Evolutionary conservation across 1,140 invertebrate species (phyloP), one percentile per base, ranked within the genome.

Genomic region (Reticulitermes speratus): DNA sequence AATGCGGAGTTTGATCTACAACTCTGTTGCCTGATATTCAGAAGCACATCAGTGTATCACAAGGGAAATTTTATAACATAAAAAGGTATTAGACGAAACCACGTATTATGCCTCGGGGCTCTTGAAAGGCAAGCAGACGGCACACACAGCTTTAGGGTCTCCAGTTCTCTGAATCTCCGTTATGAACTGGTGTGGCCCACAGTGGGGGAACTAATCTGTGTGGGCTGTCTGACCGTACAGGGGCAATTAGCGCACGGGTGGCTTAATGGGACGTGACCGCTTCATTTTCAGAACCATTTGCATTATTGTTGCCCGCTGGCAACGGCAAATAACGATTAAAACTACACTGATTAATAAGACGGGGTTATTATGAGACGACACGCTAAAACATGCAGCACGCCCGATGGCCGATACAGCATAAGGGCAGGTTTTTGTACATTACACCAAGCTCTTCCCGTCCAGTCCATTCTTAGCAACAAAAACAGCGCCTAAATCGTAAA

Each of bases 231-330:
- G 65, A 75, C 65, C 65, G 65, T 75, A 30, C 65, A 25, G 65
- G 65, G 59, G 65, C 65, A 75, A 75, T 75, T 75, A 75, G 65
- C n/a, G 65, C n/a, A 30, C 65, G 65, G 65, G 25, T 75, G n/a
- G 65, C 65, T 75, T 75, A 75, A 75, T 75, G 65, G n/a, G 25
- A 30, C 65, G 65, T 75, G 65, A 75, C 65, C 25, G 65, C 65
- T 75, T 75, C 65, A 75, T 75, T 75, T 75, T 75, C 65, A 75
- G 25, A 75, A 30, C 65, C 65, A 75, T 75, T 75, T 75, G 65
- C 65, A 75, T 75, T 75, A 75, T 75, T 75, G 65, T 75, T 75
- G 65, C 6, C 65, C n/a, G 65, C 25, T 30, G 65, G 65, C 65
- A 25, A 30, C 14, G 25, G 65, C 65, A 16, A 30, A 75, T 6